phyloP scores from a whole-genome alignment of 2,888 invertebrate genomes.

The Heliconius erato region DNA sequence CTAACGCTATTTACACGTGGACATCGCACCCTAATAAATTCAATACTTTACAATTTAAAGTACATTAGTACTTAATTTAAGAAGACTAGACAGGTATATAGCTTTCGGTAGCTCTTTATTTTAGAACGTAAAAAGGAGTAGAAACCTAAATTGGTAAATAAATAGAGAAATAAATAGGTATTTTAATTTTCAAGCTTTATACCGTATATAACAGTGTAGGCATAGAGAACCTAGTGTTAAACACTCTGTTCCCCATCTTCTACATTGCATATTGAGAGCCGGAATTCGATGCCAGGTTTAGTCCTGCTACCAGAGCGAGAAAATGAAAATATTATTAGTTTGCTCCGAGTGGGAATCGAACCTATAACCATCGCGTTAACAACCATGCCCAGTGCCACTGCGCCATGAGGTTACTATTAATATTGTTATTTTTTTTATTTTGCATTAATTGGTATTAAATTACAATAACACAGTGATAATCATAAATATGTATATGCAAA shows the following conservation, averaged over 20 bases:
- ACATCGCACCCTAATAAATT: constrained; percentile 46
- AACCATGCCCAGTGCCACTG: no score
- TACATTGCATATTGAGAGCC: neutral
- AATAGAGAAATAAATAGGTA: no score
- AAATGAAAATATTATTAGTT: no score
- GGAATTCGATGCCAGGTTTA: rapidly evolving
- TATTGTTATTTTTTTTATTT: neutral
- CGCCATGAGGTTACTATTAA: no score
- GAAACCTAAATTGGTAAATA: no score
- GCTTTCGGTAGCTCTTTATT: constrained; percentile 3
- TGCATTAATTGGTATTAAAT: neutral
- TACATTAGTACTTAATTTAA: constrained; percentile 2
- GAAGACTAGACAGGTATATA: neutral
- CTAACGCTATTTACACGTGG: constrained; percentile 43
- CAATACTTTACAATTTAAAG: constrained; percentile 32
- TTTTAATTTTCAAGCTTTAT: neutral
- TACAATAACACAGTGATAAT: neutral
- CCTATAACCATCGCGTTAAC: neutral
- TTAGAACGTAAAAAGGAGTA: neutral
- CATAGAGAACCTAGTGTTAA: neutral
- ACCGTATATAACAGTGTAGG: neutral
- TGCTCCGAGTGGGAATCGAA: no score
- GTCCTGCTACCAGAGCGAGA: no score
- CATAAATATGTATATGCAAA: constrained; percentile 1
- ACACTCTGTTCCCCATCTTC: neutral